Percentiles rank a stretch among this genome's conserved stretches.
phyloP scores from a whole-genome alignment of 1,140 invertebrate genomes.

The Bombyx mori region ASM3026992v2 NC_085117.1:10130501-10131000 shows the following conservation, averaged over 20 bases:
- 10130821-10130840: too few relatives aligned
- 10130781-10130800: constrained; percentile 16
- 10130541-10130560: constrained; percentile 1
- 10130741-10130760: constrained; percentile 49
- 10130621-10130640: constrained; percentile 2
- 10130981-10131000: too few relatives aligned
- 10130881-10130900: too few relatives aligned
- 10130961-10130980: too few relatives aligned
- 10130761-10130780: constrained; percentile 42
- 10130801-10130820: too few relatives aligned
- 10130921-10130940: too few relatives aligned
- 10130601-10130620: not conserved
- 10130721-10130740: constrained; percentile 49
- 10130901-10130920: too few relatives aligned
- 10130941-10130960: too few relatives aligned
- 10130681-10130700: constrained; percentile 2
- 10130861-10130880: too few relatives aligned
- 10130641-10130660: constrained; percentile 1
- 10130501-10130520: too few relatives aligned
- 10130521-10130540: not conserved
- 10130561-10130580: not conserved
- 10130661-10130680: not conserved
- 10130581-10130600: not conserved
- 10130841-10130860: too few relatives aligned
- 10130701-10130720: not conserved